Evolutionary conservation across 2,888 invertebrate species (phyloP).

Genomic region (Dexiosoma caninum): DNA sequence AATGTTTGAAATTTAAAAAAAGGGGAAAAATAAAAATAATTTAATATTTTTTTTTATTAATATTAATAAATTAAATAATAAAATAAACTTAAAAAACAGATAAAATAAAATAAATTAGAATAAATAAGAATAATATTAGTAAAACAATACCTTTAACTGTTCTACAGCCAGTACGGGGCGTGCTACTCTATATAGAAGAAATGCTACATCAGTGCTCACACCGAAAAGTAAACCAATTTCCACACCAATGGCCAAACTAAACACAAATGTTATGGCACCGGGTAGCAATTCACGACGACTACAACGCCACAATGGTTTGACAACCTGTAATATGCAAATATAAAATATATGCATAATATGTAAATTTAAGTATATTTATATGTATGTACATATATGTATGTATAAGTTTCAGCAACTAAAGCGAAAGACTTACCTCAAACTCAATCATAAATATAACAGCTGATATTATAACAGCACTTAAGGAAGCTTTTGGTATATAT

Average conservation of each 20-base stretch:
- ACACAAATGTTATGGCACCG: constrained; percentile 90
- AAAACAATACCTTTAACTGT: constrained; percentile 83
- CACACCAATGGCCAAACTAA: constrained; percentile 89
- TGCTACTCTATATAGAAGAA: constrained; percentile 88
- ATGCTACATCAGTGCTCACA: constrained; percentile 87
- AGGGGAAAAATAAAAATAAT: too few species aligned
- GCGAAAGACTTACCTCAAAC: constrained; percentile 83
- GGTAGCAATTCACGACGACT: constrained; percentile 87
- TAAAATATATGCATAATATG: neutral
- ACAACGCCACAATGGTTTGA: constrained; percentile 91
- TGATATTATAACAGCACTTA: constrained; percentile 95
- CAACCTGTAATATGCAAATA: constrained; percentile 79
- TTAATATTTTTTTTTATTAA: too few species aligned
- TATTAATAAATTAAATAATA: too few species aligned
- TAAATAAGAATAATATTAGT: too few species aligned
- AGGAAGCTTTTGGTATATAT: constrained; percentile 91
- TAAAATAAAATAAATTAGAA: too few species aligned
- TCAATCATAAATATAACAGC: constrained; percentile 97
- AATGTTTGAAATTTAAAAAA: too few species aligned
- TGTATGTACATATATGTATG: too few species aligned
- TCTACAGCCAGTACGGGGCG: constrained; percentile 87
- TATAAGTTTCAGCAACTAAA: neutral
- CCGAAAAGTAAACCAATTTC: constrained; percentile 92
- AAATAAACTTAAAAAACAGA: too few species aligned
- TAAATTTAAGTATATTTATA: too few species aligned